Percentiles rank a stretch among this genome's conserved stretches.
Evolutionary conservation across 1,140 invertebrate genomes (phyloP).

Genomic region (Plectus sambesii): DNA sequence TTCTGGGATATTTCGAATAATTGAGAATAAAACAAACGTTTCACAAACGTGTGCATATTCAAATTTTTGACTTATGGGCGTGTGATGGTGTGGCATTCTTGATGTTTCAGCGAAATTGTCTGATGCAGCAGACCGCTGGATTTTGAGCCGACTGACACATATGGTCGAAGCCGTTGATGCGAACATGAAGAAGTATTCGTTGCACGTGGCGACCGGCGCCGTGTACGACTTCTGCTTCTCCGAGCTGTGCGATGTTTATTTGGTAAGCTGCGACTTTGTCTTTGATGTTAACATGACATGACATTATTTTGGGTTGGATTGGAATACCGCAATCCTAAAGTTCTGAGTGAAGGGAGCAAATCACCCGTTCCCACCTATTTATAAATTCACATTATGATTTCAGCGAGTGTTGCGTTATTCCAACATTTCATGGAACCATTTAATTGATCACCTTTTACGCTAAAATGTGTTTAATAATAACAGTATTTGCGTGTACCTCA

Average conservation of each 20-base stretch:
- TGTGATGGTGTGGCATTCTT: background rate
- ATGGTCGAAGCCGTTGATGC: slow-evolving; percentile 54
- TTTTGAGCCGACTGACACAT: slow-evolving; percentile 66
- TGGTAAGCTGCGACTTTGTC: slow-evolving; percentile 21
- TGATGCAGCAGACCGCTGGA: slow-evolving; percentile 68
- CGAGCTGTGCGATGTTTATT: slow-evolving; percentile 33
- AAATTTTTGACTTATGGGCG: background rate
- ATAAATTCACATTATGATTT: too few species aligned
- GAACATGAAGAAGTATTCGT: slow-evolving; percentile 10
- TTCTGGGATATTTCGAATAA: slow-evolving; percentile 4
- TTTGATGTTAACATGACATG: too few species aligned
- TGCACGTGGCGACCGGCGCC: slow-evolving; percentile 28
- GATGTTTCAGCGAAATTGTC: slow-evolving; percentile 14
- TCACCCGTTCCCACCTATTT: too few species aligned
- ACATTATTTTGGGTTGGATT: too few species aligned
- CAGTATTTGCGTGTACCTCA: too few species aligned
- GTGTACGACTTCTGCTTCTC: slow-evolving; percentile 26
- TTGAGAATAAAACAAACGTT: slow-evolving; percentile 11
- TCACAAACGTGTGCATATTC: slow-evolving; percentile 11
- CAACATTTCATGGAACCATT: too few species aligned
- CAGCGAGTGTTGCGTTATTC: too few species aligned
- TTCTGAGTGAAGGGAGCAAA: too few species aligned
- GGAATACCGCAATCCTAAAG: too few species aligned
- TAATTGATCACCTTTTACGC: too few species aligned
- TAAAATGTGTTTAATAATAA: too few species aligned